Base-by-base conservation (phyloP, 2,113 vertebrate genomes). In the Takifugu bimaculatus region DNA sequence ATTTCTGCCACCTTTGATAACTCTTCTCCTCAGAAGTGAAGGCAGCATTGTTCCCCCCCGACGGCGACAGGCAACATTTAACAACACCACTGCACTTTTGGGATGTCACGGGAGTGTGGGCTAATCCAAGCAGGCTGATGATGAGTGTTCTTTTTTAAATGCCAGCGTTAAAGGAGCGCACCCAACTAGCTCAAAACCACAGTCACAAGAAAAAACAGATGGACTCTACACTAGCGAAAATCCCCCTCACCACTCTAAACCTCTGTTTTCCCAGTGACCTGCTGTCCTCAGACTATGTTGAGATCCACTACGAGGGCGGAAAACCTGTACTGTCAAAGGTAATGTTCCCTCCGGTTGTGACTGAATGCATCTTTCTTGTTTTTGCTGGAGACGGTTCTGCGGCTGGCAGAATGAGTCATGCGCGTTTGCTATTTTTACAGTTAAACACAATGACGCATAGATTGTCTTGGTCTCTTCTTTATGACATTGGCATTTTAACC, bases 241-340 rank as follows among this genome's bases (percentile, higher is more conserved):
- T 13, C 54, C 29, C 35, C 45, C 15, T 72, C 45, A 83, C 69
- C 60, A 61, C 47, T 39, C 14, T 4, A 39, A 55, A 28, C 74
- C 49, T 79, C n/a, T 85, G 45, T 74, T 55, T 86, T 58, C 76
- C 61, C 90, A 99, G 97, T 92, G 94, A 93, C 74, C 90, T 99
- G 80, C 86, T 99, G 82, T 96, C 96, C 67, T 97, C 95, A 51
- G 92, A 94, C 87, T 99, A 99, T 74, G 91, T 95, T 76, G 97
- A 99, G 87, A 98, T 99, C 89, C 89, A 97, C 86, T 97, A 94
- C 63, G 93, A 97, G 79, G 90, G 93, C 15, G 94, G 92, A 48
- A 95, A 94, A 66, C 91, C 91, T 2, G 90, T 94, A 48, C 82
- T 89, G 58, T 94, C 93, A 57, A 98, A 99, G 97, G 97, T 99